phyloP scores from a whole-genome alignment of 2,888 invertebrate species.

The Andrena camellia region DNA sequence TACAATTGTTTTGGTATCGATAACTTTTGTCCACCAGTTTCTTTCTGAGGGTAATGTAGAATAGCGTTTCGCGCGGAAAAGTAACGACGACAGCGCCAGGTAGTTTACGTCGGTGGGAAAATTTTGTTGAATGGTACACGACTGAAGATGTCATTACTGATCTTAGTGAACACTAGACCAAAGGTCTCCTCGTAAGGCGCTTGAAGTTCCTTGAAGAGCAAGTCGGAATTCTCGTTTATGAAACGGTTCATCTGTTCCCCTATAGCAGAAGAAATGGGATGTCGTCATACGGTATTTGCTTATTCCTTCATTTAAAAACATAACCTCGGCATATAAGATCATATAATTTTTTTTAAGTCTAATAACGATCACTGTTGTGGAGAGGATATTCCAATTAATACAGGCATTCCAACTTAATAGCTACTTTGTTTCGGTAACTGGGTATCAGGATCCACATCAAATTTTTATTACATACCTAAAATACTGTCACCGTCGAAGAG shows the following conservation, averaged over 20 bases:
- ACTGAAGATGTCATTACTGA: constrained; percentile 89
- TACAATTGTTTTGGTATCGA: constrained; percentile 43
- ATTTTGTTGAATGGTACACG: constrained; percentile 89
- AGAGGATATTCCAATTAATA: no score
- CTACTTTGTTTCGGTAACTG: no score
- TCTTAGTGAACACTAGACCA: constrained; percentile 88
- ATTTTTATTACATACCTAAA: constrained; percentile 83
- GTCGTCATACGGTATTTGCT: neutral
- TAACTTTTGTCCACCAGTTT: neutral
- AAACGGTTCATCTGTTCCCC: constrained; percentile 89
- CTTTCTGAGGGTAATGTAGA: neutral
- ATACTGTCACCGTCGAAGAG: constrained; percentile 88
- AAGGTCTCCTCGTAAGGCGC: constrained; percentile 89
- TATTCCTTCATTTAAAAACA: neutral
- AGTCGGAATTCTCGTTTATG: constrained; percentile 89
- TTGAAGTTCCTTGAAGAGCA: constrained; percentile 89
- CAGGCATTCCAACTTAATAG: no score
- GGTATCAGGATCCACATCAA: no score
- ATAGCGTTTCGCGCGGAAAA: neutral
- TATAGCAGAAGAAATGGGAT: constrained; percentile 60
- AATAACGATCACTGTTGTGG: neutral
- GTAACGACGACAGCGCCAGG: no score
- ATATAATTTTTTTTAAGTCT: constrained; percentile 3
- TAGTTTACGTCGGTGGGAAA: constrained; percentile 83
- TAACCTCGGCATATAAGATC: constrained; percentile 3